Evolutionary conservation across 2,888 invertebrate species (phyloP).

Genomic region (Rosalia funebris): DNA sequence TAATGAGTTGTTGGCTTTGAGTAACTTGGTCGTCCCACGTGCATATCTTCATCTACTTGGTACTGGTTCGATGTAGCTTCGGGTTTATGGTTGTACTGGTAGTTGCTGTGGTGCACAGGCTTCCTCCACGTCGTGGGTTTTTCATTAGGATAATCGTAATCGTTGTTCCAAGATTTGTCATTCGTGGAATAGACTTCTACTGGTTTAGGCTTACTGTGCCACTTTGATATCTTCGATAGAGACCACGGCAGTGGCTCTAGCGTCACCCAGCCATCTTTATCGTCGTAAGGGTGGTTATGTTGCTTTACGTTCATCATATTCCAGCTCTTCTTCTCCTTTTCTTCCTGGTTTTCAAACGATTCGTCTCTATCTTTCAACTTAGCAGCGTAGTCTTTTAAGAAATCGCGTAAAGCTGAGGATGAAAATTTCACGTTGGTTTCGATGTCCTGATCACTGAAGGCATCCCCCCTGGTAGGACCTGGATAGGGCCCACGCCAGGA

Average conservation of each 20-base stretch:
- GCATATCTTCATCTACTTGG: slow-evolving; percentile 63
- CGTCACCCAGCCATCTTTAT: slow-evolving; percentile 81
- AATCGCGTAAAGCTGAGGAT: slow-evolving; percentile 67
- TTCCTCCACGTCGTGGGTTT: slow-evolving; percentile 24
- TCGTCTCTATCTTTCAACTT: slow-evolving; percentile 28
- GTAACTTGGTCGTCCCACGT: slow-evolving; percentile 42
- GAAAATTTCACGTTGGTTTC: slow-evolving; percentile 48
- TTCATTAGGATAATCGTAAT: slow-evolving; percentile 36
- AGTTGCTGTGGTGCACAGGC: slow-evolving; percentile 11
- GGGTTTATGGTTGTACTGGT: slow-evolving; percentile 24
- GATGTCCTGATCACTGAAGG: slow-evolving; percentile 55
- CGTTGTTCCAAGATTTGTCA: slow-evolving; percentile 58
- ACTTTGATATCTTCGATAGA: slow-evolving; percentile 81
- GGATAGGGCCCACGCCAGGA: slow-evolving; percentile 20
- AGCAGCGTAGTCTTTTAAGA: slow-evolving; percentile 70
- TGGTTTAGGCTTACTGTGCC: slow-evolving; percentile 73
- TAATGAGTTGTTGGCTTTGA: slow-evolving; percentile 44
- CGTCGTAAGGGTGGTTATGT: slow-evolving; percentile 72
- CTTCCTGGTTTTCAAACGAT: slow-evolving; percentile 36
- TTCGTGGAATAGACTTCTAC: slow-evolving; percentile 37
- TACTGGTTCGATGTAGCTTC: slow-evolving; percentile 51
- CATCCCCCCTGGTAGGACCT: slow-evolving; percentile 36
- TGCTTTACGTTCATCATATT: slow-evolving; percentile 65
- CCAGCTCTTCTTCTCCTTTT: slow-evolving; percentile 66
- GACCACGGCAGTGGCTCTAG: slow-evolving; percentile 84